These are phyloP conservation scores for Nyctibius bracteatus DNA, from an alignment of 2,113 vertebrate species.

Conservation along the genomic window DNA sequence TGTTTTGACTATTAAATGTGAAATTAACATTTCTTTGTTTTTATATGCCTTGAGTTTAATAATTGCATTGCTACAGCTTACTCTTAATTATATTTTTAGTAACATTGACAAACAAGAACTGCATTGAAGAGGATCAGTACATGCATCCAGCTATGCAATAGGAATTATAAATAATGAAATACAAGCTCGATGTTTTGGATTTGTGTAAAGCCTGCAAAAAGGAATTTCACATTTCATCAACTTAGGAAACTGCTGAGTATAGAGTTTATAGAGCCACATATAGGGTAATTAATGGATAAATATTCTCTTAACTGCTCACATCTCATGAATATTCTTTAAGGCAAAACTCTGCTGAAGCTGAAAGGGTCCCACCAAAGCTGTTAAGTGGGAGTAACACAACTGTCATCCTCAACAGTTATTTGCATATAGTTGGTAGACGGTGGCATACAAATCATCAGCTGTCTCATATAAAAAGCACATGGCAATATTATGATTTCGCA, in stretches of 20 bases:
- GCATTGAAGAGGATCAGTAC: neutral
- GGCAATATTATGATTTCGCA: constrained; percentile 21
- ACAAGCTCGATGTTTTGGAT: neutral
- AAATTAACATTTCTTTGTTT: neutral
- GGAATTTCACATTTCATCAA: neutral
- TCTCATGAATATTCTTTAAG: neutral
- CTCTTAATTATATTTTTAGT: neutral
- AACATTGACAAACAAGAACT: neutral
- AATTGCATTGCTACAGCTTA: neutral
- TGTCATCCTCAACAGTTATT: neutral
- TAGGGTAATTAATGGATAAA: neutral
- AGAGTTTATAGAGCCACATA: neutral
- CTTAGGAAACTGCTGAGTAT: neutral
- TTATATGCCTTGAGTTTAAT: neutral
- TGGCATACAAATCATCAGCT: neutral
- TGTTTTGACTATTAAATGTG: neutral
- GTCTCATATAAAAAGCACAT: neutral
- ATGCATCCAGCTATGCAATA: neutral
- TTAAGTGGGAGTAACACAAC: constrained; percentile 25
- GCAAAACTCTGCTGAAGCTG: neutral
- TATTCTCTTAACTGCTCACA: neutral
- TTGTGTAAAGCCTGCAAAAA: neutral
- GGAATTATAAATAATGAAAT: neutral
- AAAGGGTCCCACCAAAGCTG: constrained; percentile 3
- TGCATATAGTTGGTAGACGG: neutral